Evolutionary conservation across 2,888 invertebrate genomes (phyloP), one percentile per base, ranked within the genome.

Genomic region (Phyllotreta cruciferae): DNA sequence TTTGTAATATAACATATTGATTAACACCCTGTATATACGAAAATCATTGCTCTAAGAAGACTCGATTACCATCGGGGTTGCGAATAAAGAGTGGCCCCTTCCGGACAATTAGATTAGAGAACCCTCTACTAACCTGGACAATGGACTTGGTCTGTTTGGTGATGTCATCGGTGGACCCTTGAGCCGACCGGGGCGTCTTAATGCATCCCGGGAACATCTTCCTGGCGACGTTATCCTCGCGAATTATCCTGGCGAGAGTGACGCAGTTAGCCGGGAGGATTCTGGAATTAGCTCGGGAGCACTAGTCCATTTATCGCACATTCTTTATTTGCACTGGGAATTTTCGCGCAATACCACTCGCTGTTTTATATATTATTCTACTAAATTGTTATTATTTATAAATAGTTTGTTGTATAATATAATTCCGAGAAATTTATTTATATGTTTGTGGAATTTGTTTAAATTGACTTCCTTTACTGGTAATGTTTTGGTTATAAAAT

Each of bases 111-210:
- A 50, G 50, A 50, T 50, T 10, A n/a, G 3, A 34, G 36, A 36
- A 7, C 4, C n/a, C 35, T 6, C 6, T 8, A 77, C 78, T 77
- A 71, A 88, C 90, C 90, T 90, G 90, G 75, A 87, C 86, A 79
- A 88, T 90, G 77, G 87, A 89, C 77, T 86, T 87, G 67, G 87
- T 88, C 80, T 88, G 88, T 66, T 86, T 82, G 56, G 86, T 87
- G 81, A 92, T 88, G 81, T 92, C 91, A 82, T 92, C 92, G 69
- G 87, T 88, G 71, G 92, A 91, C 74, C 90, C 90, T 81, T 90
- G 90, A 70, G 86, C 84, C 69, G 89, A 86, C 71, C 89, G 86
- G 50, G 90, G 88, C 61, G 83, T 85, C 77, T 88, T 83, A 73
- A 90, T 89, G 78, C 90, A 90, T 74, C 88, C 88, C 47, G 88